Conservation (phyloP, 2,797 vertebrate genomes). For the Hoplostethus mediterraneus region DNA sequence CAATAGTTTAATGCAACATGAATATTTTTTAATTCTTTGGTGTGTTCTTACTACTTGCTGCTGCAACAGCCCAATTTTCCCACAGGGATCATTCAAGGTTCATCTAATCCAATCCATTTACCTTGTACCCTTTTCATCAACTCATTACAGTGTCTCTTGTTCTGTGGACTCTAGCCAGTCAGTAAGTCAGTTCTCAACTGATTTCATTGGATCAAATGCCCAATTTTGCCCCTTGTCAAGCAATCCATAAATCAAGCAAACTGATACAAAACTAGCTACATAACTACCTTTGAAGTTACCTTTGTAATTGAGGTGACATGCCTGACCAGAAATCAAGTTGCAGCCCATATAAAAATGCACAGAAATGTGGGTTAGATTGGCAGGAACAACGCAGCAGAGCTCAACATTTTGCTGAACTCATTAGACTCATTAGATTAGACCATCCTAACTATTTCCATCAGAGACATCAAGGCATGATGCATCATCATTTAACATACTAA, state of each 20-base stretch:
- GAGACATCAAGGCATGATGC: conserved; percentile 18
- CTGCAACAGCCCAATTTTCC: too few relatives aligned
- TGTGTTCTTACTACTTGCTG: too few relatives aligned
- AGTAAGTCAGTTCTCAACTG: conserved; percentile 17
- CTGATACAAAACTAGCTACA: conserved; percentile 11
- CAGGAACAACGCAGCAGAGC: conserved; percentile 9
- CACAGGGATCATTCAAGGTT: too few relatives aligned
- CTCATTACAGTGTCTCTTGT: conserved; percentile 21
- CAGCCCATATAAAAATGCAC: too few relatives aligned
- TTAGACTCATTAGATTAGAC: conserved; percentile 5
- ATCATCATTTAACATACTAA: conserved; percentile 26
- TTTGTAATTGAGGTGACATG: too few relatives aligned
- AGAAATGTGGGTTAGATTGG: conserved; percentile 3
- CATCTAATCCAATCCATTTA: neutral
- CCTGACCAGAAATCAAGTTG: too few relatives aligned
- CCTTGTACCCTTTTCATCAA: conserved; percentile 36
- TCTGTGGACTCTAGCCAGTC: conserved; percentile 7
- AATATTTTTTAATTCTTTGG: too few relatives aligned
- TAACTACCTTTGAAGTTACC: neutral
- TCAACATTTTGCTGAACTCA: conserved; percentile 11
- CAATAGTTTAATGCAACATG: too few relatives aligned
- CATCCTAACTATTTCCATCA: conserved; percentile 14
- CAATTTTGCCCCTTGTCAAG: conserved; percentile 5
- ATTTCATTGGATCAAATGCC: conserved; percentile 16
- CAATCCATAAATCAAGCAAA: neutral